phyloP scores from a whole-genome alignment of 2,888 invertebrate species.

The Omphaloscelis lunosa region DNA sequence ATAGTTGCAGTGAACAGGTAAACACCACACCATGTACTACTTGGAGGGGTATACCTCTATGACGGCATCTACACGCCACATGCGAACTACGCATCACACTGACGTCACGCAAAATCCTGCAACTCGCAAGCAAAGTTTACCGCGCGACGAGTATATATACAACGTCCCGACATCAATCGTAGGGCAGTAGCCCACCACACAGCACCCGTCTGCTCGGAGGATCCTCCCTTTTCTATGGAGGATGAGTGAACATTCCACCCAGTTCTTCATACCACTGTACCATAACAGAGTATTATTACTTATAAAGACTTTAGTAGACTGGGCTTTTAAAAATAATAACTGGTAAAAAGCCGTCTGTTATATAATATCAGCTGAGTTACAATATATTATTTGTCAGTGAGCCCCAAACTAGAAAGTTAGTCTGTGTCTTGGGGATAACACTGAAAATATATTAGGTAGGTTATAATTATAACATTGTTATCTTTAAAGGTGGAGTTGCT shows the following conservation, averaged over 20 bases:
- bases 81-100: neutral
- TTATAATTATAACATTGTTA: neutral
- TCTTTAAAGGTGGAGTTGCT: conserved; percentile 77
- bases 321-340: too few relatives aligned
- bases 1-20: conserved; percentile 77
- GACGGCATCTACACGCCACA: neutral
- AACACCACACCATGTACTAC: conserved; percentile 28
- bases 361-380: too few relatives aligned
- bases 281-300: too few relatives aligned
- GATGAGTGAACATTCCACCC: too few relatives aligned
- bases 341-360: too few relatives aligned
- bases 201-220: neutral
- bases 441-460: neutral
- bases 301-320: too few relatives aligned
- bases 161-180: neutral
- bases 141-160: neutral
- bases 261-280: too few relatives aligned
- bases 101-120: neutral
- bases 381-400: neutral
- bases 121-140: neutral
- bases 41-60: neutral
- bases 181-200: neutral
- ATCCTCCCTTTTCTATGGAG: too few relatives aligned
- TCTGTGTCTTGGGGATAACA: neutral
- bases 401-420: neutral